Percentiles rank a stretch among this genome's conserved stretches.
Conservation (phyloP, 2,888 invertebrate genomes). For the Hydrotaea cyrtoneurina region DNA sequence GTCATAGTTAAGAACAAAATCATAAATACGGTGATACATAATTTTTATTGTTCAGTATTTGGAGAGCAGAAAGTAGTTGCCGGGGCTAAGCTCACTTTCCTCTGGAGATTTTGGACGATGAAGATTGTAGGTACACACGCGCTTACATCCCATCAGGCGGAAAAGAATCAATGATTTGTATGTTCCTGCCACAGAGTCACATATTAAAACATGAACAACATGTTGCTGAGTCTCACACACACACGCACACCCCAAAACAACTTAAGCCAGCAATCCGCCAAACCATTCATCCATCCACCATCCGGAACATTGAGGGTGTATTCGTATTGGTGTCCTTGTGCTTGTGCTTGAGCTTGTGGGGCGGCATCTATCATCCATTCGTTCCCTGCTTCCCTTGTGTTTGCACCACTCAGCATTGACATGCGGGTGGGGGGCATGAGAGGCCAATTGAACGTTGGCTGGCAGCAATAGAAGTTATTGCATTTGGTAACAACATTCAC, state of each 20-base stretch:
- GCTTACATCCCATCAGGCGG: background rate
- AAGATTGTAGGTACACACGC: background rate
- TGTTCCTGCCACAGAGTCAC: constrained; percentile 41
- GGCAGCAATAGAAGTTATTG: constrained; percentile 22
- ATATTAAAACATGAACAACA: constrained; percentile 50
- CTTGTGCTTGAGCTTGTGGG: no score
- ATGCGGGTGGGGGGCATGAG: background rate
- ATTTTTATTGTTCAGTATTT: background rate
- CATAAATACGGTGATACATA: constrained; percentile 17
- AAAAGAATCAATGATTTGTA: constrained; percentile 38
- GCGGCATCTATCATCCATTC: no score
- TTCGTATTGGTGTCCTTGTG: background rate
- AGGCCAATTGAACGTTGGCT: constrained; percentile 12
- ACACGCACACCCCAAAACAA: constrained; percentile 23
- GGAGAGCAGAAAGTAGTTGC: background rate
- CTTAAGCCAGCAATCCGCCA: constrained; percentile 30
- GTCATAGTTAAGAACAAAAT: background rate
- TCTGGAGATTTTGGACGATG: background rate
- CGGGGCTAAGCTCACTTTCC: background rate
- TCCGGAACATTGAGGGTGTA: constrained; percentile 3
- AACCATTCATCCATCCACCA: no score
- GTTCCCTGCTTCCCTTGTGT: no score
- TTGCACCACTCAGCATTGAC: background rate
- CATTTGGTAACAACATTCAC: constrained; percentile 4
- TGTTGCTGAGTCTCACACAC: constrained; percentile 43